A percentile compares a stretch with the other conserved stretches of the same genome.
phyloP scores from a whole-genome alignment of 2,888 invertebrate species.

The Chrysotoxum bicinctum region DNA sequence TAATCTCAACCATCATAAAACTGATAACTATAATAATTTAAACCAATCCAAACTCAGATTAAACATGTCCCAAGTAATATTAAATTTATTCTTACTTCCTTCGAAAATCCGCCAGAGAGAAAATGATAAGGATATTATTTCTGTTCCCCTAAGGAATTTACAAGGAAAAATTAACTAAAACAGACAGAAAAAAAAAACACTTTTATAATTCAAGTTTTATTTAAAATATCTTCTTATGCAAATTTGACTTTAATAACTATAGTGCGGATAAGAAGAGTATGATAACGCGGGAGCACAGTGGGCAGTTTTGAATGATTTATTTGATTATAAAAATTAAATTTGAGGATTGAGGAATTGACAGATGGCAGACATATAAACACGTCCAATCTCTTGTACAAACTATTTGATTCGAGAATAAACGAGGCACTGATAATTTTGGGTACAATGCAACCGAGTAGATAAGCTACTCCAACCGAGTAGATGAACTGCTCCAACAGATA shows the following conservation, averaged over 20 bases:
- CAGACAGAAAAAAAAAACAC: constrained; percentile 2
- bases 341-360: too few species aligned
- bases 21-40: constrained; percentile 43
- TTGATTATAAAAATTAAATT: neutral
- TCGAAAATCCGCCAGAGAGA: neutral
- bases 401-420: too few species aligned
- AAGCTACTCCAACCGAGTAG: too few species aligned
- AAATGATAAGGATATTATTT: constrained; percentile 24
- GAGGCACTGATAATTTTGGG: too few species aligned
- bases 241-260: constrained; percentile 36
- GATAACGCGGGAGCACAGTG: neutral
- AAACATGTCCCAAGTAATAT: constrained; percentile 67
- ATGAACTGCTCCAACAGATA: too few species aligned
- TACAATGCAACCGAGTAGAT: too few species aligned
- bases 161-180: constrained; percentile 18
- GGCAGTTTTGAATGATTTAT: neutral
- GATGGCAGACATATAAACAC: too few species aligned
- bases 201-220: constrained; percentile 49
- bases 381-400: too few species aligned
- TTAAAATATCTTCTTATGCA: constrained; percentile 52
- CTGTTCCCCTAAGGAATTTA: neutral
- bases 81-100: constrained; percentile 29
- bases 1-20: constrained; percentile 8
- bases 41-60: constrained; percentile 63
- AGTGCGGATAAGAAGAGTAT: neutral